Evolutionary conservation across 2,888 invertebrate species (phyloP), one percentile per base, ranked within the genome.

Genomic region (Uropetala carovei): DNA sequence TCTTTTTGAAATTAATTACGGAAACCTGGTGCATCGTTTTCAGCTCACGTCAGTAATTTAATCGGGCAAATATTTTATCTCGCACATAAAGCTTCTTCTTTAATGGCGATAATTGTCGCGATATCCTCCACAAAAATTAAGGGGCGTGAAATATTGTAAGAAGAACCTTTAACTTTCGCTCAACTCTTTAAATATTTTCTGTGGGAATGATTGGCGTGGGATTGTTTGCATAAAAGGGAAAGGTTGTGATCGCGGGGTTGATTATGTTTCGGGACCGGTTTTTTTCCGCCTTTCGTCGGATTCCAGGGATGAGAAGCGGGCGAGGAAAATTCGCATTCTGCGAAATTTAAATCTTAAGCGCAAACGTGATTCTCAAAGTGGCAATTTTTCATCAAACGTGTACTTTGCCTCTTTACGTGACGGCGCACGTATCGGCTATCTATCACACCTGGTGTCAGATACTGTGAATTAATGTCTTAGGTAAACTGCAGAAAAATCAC

Each of bases 371-470:
- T 43, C 43, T 7, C n/a, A 18, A 58, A 8, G 60, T 27, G 89
- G 89, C 64, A 89, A 89, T 64, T 27, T 68, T 64, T 16, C 43
- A 27, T n/a, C 60, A 5, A 86, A 86, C 59, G 86, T 30, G 59
- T 60, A 64, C 43, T 68, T 89, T 89, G 43, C 89, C 60, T 64
- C 64, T 89, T 56, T 27, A 27, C 75, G 75, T 75, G 75, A 22
- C 27, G 22, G 14, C 10, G 22, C 75, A 27, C 22, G 27, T 75
- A 75, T 75, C 27, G 22, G n/a, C 27, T 43, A 43, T 43, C 5
- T 43, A 43, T 43, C 43, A 43, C 43, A 3, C 43, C 3, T 43
- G 5, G 43, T 5, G 43, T 43, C 43, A 43, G 43, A 43, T 43
- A 43, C 5, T 43, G 1, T 43, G 1, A 43, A 43, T 43, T 43